Evolutionary conservation across 2,113 vertebrate species (phyloP).

Genomic region (Halcyon malimbica): DNA sequence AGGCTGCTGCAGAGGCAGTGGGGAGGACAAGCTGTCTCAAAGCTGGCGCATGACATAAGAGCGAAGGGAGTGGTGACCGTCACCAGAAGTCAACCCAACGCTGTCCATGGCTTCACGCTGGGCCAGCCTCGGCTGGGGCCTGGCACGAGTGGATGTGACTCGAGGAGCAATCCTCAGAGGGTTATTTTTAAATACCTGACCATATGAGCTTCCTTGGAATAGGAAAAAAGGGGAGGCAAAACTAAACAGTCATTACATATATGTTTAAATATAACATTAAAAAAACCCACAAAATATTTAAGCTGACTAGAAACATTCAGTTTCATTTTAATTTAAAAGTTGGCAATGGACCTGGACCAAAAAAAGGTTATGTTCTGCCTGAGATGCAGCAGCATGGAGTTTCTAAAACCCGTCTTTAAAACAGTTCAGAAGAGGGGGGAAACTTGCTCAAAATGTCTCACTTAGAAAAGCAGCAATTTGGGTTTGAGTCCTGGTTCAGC

Average conservation of each 20-base stretch:
- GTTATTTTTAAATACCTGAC: constrained; percentile 64
- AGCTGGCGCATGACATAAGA: not conserved
- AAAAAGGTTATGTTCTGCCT: constrained; percentile 49
- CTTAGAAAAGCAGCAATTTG: constrained; percentile 58
- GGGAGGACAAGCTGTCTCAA: not conserved
- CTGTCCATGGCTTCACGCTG: not conserved
- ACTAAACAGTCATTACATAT: constrained; percentile 38
- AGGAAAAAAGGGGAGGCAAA: constrained; percentile 49
- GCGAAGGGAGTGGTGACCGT: not conserved
- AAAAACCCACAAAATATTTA: constrained; percentile 45
- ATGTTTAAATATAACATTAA: constrained; percentile 54
- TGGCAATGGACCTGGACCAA: constrained; percentile 5
- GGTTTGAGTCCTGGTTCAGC: constrained; percentile 67
- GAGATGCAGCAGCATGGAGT: not conserved
- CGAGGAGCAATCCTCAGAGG: not conserved
- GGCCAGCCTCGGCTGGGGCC: not conserved
- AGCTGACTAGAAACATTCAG: constrained; percentile 7
- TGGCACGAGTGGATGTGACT: not conserved
- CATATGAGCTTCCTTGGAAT: constrained; percentile 46
- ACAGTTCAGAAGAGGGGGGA: not conserved
- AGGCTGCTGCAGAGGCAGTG: not conserved
- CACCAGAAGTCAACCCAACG: not conserved
- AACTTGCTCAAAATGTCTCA: not conserved
- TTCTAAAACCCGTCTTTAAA: constrained; percentile 27
- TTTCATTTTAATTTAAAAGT: constrained; percentile 57